Percentiles rank a stretch among this genome's conserved stretches.
phyloP scores from a whole-genome alignment of 23 tunicate species.

The Halocynthia roretzi region DNA sequence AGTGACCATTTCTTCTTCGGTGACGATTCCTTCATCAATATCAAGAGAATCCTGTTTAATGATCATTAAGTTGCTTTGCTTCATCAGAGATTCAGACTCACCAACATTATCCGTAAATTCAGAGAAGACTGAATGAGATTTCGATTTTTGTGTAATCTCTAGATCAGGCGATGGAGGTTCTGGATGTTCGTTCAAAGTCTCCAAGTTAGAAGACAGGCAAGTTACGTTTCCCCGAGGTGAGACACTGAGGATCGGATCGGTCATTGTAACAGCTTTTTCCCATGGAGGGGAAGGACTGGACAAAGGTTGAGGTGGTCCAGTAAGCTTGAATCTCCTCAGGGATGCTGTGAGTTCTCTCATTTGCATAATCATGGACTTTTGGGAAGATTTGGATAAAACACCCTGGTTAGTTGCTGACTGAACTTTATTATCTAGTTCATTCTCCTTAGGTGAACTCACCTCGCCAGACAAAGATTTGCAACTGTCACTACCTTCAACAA shows the following conservation, averaged over 20 bases:
- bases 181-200: slow-evolving; percentile 31
- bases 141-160: too few relatives aligned
- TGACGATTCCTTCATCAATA: slow-evolving; percentile 16
- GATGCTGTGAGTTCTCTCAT: slow-evolving; percentile 17
- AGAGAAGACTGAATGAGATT: too few relatives aligned
- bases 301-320: slow-evolving; percentile 5
- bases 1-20: neutral
- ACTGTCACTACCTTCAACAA: slow-evolving; percentile 2
- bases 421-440: neutral
- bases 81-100: too few relatives aligned
- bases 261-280: slow-evolving; percentile 2
- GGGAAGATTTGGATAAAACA: neutral
- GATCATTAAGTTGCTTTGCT: too few relatives aligned
- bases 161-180: slow-evolving; percentile 11
- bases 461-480: too few relatives aligned
- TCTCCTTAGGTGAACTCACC: neutral
- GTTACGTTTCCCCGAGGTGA: slow-evolving; percentile 3
- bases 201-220: neutral
- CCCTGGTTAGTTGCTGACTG: neutral
- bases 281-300: neutral
- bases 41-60: neutral
- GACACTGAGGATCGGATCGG: slow-evolving; percentile 5
- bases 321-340: slow-evolving; percentile 1
- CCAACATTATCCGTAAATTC: too few relatives aligned
- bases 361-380: slow-evolving; percentile 2